Evolutionary conservation across 2,888 invertebrate species (phyloP), one percentile per base, ranked within the genome.

Genomic region (Vanessa cardui): DNA sequence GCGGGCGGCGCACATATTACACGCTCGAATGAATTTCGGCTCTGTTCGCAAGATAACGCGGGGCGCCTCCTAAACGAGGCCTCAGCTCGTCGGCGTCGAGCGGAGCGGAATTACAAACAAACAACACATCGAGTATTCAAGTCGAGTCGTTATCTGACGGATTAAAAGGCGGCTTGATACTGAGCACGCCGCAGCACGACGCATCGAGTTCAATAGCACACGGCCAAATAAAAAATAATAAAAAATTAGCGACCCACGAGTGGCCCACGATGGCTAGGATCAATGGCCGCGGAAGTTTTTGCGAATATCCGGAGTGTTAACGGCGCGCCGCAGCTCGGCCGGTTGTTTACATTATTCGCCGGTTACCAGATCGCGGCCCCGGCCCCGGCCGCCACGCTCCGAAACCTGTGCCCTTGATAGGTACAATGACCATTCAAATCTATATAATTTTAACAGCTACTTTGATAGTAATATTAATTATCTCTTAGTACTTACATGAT

Each of bases 51-150:
- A 86, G 87, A 90, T 89, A 89, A 86, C 82, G 81, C 83, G 81
- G 83, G 39, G 87, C 87, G 86, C 88, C 88, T 89, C 86, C 89
- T 87, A 83, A 83, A 82, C 82, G 83, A 80, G 90, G 90, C 88
- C 88, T 86, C 88, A 85, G 81, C 78, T 77, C 78, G 80, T 69
- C 79, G 77, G 69, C 79, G 79, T 78, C 77, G 80, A 77, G 78
- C 80, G 79, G 74, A 71, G 69, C 74, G 81, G 79, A 81, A 83
- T 81, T 76, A 85, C 86, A 86, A 88, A 89, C 88, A 89, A 86
- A 88, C 85, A 88, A 81, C 82, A 80, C 79, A 80, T 76, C 73
- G 73, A 72, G 62, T 73, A 78, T 78, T 77, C 72, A 72, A 68
- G 50, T 72, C 75, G 77, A 81, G 79, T 83, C 82, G 82, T 87